Evolutionary conservation across 2,797 vertebrate genomes (phyloP).

Genomic region (Tragopan temminckii): DNA sequence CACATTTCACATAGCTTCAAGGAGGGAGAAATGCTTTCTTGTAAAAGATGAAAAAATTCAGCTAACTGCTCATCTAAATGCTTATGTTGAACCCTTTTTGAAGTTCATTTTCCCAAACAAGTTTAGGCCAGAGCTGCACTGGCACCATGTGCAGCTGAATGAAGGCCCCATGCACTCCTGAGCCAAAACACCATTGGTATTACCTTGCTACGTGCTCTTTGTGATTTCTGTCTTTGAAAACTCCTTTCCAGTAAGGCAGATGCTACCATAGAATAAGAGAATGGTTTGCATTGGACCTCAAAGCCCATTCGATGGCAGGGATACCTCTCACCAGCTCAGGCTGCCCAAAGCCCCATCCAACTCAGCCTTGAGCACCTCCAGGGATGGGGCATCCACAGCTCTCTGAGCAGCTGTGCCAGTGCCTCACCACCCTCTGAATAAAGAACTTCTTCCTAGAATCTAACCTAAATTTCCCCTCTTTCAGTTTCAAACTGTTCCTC

Average conservation of each 20-base stretch:
- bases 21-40: background rate
- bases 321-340: no score
- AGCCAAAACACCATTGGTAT: background rate
- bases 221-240: no score
- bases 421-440: no score
- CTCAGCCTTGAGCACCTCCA: no score
- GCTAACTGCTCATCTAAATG: background rate
- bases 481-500: background rate
- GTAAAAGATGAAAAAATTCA: background rate
- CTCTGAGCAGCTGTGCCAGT: no score
- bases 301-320: no score
- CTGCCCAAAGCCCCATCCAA: no score
- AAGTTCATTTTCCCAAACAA: background rate
- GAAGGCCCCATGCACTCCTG: background rate
- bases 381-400: no score
- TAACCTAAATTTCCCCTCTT: no score
- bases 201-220: background rate
- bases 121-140: background rate
- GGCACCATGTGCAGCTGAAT: background rate
- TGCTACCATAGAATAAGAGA: no score
- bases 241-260: no score
- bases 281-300: background rate
- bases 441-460: no score
- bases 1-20: background rate
- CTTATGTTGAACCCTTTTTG: rapidly evolving